Evolutionary conservation across 2,888 invertebrate species (phyloP).

Genomic region (Corbicula japonica): DNA sequence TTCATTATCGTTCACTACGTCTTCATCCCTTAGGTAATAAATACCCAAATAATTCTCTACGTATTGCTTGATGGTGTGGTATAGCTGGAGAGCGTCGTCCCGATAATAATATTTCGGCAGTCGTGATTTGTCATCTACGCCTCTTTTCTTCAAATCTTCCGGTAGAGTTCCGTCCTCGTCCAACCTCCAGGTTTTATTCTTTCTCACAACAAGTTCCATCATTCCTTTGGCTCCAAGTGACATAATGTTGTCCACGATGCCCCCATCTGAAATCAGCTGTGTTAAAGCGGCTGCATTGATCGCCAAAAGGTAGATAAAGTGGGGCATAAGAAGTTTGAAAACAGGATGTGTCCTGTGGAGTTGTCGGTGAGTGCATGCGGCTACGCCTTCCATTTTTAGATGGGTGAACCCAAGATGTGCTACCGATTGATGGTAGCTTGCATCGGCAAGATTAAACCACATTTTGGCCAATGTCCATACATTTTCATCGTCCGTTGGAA

Average conservation of each 20-base stretch:
- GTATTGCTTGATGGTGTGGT: slow-evolving; percentile 10
- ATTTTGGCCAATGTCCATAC: slow-evolving; percentile 29
- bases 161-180: slow-evolving; percentile 8
- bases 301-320: slow-evolving; percentile 11
- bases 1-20: slow-evolving; percentile 15
- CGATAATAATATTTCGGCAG: slow-evolving; percentile 28
- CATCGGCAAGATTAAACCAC: slow-evolving; percentile 22
- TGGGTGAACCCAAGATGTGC: slow-evolving; percentile 16
- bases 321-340: no score
- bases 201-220: slow-evolving; percentile 5
- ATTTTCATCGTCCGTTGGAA: slow-evolving; percentile 12
- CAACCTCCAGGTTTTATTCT: slow-evolving; percentile 2
- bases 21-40: slow-evolving; percentile 14
- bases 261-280: slow-evolving; percentile 14
- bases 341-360: slow-evolving; percentile 25
- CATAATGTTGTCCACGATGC: slow-evolving; percentile 17
- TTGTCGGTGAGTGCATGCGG: slow-evolving; percentile 9
- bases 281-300: slow-evolving; percentile 13
- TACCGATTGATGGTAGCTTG: slow-evolving; percentile 10
- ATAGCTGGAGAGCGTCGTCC: slow-evolving; percentile 20
- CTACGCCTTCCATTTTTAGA: no score
- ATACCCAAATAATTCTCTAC: slow-evolving; percentile 4
- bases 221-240: slow-evolving; percentile 19
- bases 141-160: slow-evolving; percentile 17
- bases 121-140: slow-evolving; percentile 2